phyloP scores from a whole-genome alignment of 2,888 invertebrate species.

The Cerceris ruficornis region DNA sequence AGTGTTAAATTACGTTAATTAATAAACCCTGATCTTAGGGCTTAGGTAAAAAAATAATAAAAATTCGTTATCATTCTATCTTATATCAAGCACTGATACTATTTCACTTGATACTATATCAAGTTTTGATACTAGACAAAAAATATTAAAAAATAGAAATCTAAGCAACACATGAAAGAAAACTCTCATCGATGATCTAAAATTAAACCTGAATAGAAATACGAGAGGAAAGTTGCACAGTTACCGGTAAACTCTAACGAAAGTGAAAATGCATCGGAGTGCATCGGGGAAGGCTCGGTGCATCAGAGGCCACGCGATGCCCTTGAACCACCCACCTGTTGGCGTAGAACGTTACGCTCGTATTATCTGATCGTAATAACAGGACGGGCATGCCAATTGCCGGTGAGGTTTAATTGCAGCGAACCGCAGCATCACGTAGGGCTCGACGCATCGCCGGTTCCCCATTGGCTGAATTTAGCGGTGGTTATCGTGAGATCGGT shows the following conservation, averaged over 20 bases:
- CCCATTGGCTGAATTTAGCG: constrained; percentile 43
- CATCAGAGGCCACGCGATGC: constrained; percentile 40
- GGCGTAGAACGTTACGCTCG: constrained; percentile 56
- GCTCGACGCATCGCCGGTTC: constrained; percentile 15
- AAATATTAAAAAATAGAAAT: too few relatives aligned
- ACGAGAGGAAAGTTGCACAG: background rate
- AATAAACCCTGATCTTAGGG: too few relatives aligned
- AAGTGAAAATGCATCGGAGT: constrained; percentile 40
- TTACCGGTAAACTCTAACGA: constrained; percentile 23
- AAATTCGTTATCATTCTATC: too few relatives aligned
- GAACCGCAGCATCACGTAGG: constrained; percentile 48
- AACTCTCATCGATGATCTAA: too few relatives aligned
- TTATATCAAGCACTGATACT: too few relatives aligned
- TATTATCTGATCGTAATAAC: constrained; percentile 67
- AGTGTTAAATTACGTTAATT: too few relatives aligned
- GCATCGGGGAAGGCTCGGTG: constrained; percentile 26
- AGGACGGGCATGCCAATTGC: constrained; percentile 61
- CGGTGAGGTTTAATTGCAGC: constrained; percentile 61
- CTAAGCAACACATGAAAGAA: too few relatives aligned
- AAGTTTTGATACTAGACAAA: too few relatives aligned
- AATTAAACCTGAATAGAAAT: too few relatives aligned
- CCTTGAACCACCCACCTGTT: constrained; percentile 70
- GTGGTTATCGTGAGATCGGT: constrained; percentile 14
- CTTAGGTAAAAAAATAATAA: too few relatives aligned
- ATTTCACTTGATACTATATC: too few relatives aligned